Evolutionary conservation across 2,888 invertebrate genomes (phyloP).

Genomic region (Drosophila eohydei): DNA sequence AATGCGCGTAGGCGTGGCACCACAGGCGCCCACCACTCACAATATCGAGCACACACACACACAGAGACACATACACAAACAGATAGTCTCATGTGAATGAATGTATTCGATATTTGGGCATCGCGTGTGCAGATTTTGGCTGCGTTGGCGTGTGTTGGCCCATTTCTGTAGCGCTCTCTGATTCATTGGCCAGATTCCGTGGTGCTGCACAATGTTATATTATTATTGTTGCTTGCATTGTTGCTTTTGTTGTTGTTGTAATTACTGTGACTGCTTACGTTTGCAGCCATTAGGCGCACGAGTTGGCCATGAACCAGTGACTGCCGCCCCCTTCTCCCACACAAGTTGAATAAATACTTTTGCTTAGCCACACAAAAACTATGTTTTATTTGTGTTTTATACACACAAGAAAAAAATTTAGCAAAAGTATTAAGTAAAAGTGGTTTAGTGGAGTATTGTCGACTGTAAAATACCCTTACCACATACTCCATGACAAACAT

Average conservation of each 20-base stretch:
- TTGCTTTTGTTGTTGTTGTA: slow-evolving; percentile 42
- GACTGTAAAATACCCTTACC: slow-evolving; percentile 5
- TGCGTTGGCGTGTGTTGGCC: slow-evolving; percentile 69
- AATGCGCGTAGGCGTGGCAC: slow-evolving; percentile 49
- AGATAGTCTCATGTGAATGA: slow-evolving; percentile 11
- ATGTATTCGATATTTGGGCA: slow-evolving; percentile 47
- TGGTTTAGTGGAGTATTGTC: background rate
- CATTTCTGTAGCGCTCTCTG: slow-evolving; percentile 57
- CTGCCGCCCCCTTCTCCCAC: slow-evolving; percentile 21
- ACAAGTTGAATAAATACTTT: slow-evolving; percentile 37
- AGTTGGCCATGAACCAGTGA: slow-evolving; percentile 77
- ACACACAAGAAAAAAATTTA: slow-evolving; percentile 8
- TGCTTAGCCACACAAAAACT: slow-evolving; percentile 45
- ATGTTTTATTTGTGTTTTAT: slow-evolving; percentile 11
- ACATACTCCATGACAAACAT: too few relatives aligned
- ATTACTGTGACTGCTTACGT: slow-evolving; percentile 60
- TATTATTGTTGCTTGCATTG: slow-evolving; percentile 29
- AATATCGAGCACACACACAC: slow-evolving; percentile 14
- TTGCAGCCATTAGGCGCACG: slow-evolving; percentile 69
- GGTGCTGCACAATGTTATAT: slow-evolving; percentile 60
- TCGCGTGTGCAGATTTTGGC: slow-evolving; percentile 69
- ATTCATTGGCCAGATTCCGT: slow-evolving; percentile 78
- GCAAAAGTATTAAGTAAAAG: slow-evolving; percentile 37
- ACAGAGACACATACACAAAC: slow-evolving; percentile 4
- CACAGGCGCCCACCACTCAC: slow-evolving; percentile 31